A percentile compares a stretch with the other conserved stretches of the same genome.
These are phyloP conservation scores for Atta colombica DNA, from an alignment of 1,140 invertebrate species.

Conservation along the genomic window DNA sequence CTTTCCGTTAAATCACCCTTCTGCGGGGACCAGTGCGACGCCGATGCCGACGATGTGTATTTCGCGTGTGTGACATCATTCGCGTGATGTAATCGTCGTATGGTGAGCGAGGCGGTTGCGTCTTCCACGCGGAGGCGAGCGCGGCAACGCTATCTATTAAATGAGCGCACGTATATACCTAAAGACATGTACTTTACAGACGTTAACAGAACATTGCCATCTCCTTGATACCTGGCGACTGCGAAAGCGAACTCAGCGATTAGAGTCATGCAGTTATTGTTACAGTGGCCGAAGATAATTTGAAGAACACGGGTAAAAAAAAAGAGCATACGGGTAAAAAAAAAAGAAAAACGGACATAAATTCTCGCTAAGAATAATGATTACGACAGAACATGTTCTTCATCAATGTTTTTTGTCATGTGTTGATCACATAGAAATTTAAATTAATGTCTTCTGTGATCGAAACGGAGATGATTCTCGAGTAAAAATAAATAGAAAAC, in stretches of 20 bases:
- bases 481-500: not conserved
- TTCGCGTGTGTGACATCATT: constrained; percentile 78
- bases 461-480: not conserved
- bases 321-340: too few species aligned
- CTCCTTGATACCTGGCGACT: constrained; percentile 22
- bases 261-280: not conserved
- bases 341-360: not conserved
- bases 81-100: constrained; percentile 77
- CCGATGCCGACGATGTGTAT: constrained; percentile 63
- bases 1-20: constrained; percentile 25
- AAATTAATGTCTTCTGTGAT: not conserved
- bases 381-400: not conserved
- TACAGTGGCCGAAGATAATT: not conserved
- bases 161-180: constrained; percentile 45
- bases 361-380: not conserved
- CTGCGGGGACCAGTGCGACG: constrained; percentile 15
- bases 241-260: constrained; percentile 8
- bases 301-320: not conserved
- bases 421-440: not conserved
- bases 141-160: constrained; percentile 58
- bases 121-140: constrained; percentile 52
- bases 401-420: not conserved
- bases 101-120: constrained; percentile 33
- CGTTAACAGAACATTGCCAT: constrained; percentile 13
- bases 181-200: not conserved